Evolutionary conservation across 2,113 vertebrate genomes (phyloP), one percentile per base, ranked within the genome.

Genomic region (Corvus hawaiiensis): DNA sequence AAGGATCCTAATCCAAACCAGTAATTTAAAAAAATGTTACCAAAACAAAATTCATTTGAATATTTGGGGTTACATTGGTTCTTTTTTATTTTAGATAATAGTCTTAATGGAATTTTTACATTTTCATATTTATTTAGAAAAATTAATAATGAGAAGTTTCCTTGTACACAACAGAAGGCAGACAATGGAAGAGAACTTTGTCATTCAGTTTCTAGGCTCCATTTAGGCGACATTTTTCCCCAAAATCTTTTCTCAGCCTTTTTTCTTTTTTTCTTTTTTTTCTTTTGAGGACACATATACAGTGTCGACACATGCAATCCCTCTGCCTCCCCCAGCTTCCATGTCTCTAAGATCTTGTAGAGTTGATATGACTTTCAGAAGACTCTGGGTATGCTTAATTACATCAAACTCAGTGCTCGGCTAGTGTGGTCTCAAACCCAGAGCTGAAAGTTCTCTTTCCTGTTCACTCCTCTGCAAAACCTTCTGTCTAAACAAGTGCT

Each of bases 281-380:
- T n/a, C 13, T 66, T 49, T 16, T 69, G 22, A 39, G 23, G 18
- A 43, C 33, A 30, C 7, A 54, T 63, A 5, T 10, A 24, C 6
- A 16, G 3, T 4, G 5, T 9, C 0, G 2, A n/a, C 10, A 24
- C 2, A 7, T n/a, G 27, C 43, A 48, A 8, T 43, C n/a, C 21
- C 21, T 63, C 48, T 82, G 35, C 44, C 12, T 32, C 41, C 7
- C 5, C 9, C 43, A 72, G 10, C 12, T 71, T 75, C 51, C 52
- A 4, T 11, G 12, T 44, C 19, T 89, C 13, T 63, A 32, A 48
- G 11, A 17, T 7, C 3, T 35, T 48, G 3, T 10, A 16, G 32
- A 21, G 16, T 17, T 81, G 67, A 37, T 37, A 16, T 52, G 41
- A n/a, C 33, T 75, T 87, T 80, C 48, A 44, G 48, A 52, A 76